Evolutionary conservation across 2,113 vertebrate species (phyloP), one percentile per base, ranked within the genome.

Genomic region (Cebidichthys violaceus): DNA sequence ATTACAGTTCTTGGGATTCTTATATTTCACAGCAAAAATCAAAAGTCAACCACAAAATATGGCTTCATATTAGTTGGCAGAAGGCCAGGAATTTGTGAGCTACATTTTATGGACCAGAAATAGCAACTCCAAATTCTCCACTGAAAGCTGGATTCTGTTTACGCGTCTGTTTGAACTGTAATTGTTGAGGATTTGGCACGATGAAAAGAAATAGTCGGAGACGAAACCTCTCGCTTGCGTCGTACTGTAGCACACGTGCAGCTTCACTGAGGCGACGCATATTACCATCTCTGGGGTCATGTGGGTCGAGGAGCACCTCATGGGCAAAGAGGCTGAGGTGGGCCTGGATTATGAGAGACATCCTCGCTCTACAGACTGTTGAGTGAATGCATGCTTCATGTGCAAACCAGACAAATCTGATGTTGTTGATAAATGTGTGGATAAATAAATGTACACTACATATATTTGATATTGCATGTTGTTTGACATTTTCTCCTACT

Each of bases 51-150:
- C 59, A 29, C 54, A 57, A 50, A 78, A 61, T 45, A 61, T 35
- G 29, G 50, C 65, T 82, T 75, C 54, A 76, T 75, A 70, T 76
- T 54, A 61, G 55, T 11, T 76, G 73, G 76, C 27, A 0, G 18
- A 39, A 72, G 37, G 66, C 70, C 77, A 81, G 70, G 47, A 84
- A 78, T 71, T 18, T 71, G 31, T 78, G 41, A 57, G 43, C 80
- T 73, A 55, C 18, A 57, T 66, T 75, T 59, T 43, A 43, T 57
- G 17, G 37, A 27, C 31, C 33, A 45, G 62, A 61, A 61, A 73
- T 64, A 70, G 60, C 33, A 73, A 17, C 33, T 43, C 31, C 10
- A 81, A 41, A 81, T 77, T 75, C 7, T 64, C 55, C 31, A 39
- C 31, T 76, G 70, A 67, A 66, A 79, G 37, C 18, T 86, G 37